phyloP scores from a whole-genome alignment of 1,140 invertebrate species.

The Drosophila athabasca region DNA sequence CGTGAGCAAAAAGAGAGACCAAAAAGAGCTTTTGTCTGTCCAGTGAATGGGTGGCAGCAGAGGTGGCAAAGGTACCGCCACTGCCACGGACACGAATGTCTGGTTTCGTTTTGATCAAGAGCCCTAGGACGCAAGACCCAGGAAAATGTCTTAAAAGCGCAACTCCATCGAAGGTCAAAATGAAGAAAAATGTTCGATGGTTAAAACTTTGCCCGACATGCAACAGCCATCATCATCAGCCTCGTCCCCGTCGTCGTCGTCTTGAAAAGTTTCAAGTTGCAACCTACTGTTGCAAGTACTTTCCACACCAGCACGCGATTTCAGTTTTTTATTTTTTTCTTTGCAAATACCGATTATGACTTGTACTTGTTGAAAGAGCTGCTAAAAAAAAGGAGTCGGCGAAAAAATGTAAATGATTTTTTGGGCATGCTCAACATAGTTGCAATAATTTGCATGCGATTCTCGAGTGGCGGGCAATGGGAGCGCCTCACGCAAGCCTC shows the following conservation, averaged over 20 bases:
- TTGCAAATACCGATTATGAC: conserved; percentile 64
- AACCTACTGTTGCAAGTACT: background rate
- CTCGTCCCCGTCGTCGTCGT: too few species aligned
- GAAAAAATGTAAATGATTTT: conserved; percentile 63
- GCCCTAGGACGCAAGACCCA: conserved; percentile 16
- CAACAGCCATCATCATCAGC: conserved; percentile 25
- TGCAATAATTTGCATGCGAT: conserved; percentile 78
- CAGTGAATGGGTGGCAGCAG: conserved; percentile 1
- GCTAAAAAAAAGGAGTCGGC: conserved; percentile 4
- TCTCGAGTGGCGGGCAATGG: conserved; percentile 54
- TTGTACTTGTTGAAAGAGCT: conserved; percentile 50
- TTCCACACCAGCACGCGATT: conserved; percentile 56
- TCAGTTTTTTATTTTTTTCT: conserved; percentile 12
- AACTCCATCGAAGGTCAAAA: conserved; percentile 2
- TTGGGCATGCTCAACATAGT: conserved; percentile 68
- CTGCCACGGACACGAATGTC: conserved; percentile 18
- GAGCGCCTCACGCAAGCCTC: conserved; percentile 54
- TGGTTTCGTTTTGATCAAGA: conserved; percentile 26
- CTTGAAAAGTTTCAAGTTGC: conserved; percentile 49
- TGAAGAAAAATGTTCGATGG: conserved; percentile 13
- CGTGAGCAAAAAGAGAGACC: conserved; percentile 19
- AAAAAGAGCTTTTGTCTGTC: conserved; percentile 1
- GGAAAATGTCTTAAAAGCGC: conserved; percentile 11
- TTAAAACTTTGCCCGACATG: conserved; percentile 43
- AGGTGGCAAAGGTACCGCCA: conserved; percentile 1